Conservation (phyloP, 1,140 invertebrate genomes). For the Temnothorax longispinosus region DNA sequence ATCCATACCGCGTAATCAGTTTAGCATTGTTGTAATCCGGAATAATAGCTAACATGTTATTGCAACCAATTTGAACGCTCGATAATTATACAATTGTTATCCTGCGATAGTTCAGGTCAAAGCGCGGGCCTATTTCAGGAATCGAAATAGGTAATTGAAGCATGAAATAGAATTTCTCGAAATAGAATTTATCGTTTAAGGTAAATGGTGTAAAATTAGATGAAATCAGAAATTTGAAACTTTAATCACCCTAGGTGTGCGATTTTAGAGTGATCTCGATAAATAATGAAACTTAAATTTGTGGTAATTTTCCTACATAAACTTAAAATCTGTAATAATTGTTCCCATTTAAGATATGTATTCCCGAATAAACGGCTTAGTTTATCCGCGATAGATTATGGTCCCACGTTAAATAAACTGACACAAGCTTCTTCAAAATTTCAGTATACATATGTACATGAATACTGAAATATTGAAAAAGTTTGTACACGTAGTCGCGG, state of each 20-base stretch:
- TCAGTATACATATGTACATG: not conserved
- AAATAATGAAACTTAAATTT: not conserved
- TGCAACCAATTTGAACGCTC: not conserved
- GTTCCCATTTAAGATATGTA: not conserved
- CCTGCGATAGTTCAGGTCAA: not conserved
- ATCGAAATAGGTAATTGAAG: not conserved
- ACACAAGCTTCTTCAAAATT: not conserved
- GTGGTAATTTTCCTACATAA: not conserved
- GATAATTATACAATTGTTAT: conserved; percentile 6
- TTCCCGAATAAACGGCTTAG: not conserved
- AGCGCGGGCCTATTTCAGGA: not conserved
- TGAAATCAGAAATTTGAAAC: not conserved
- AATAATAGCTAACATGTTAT: conserved; percentile 19
- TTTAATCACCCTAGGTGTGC: not conserved
- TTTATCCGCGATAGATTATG: not conserved
- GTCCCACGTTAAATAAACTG: not conserved
- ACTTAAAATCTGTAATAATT: not conserved
- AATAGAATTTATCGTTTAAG: not conserved
- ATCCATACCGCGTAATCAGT: conserved; percentile 24
- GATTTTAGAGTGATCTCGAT: not conserved
- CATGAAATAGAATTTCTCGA: not conserved
- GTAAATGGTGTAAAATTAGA: not conserved
- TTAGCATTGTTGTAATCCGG: conserved; percentile 10
- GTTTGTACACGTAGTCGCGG: not conserved
- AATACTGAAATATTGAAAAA: too few species aligned